Evolutionary conservation across 2,797 vertebrate genomes (phyloP).

Genomic region (Syncerus caffer): DNA sequence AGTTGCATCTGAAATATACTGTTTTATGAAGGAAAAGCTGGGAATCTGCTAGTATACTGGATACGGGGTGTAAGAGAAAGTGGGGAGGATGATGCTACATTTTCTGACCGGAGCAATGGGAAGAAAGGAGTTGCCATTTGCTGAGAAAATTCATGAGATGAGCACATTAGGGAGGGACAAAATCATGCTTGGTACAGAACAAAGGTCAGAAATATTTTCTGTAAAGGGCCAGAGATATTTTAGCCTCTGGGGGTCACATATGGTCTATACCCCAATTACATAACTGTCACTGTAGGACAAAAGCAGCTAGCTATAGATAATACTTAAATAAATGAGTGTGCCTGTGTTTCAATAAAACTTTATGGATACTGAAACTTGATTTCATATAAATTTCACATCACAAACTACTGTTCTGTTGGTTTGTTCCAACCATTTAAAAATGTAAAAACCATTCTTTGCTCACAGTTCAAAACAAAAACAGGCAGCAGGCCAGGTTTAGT

Average conservation of each 20-base stretch:
- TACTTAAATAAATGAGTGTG: background rate
- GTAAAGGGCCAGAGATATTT: background rate
- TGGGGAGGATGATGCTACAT: background rate
- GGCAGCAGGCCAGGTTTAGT: background rate
- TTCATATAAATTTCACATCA: background rate
- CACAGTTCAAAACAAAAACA: background rate
- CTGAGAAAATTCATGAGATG: background rate
- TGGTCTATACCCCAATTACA: background rate
- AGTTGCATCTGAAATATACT: background rate
- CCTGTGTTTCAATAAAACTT: background rate
- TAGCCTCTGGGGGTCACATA: background rate
- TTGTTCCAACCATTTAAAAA: slow-evolving; percentile 1
- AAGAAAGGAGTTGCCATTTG: background rate
- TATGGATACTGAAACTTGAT: background rate
- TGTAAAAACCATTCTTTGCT: background rate
- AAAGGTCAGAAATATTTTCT: background rate
- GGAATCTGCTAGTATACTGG: background rate
- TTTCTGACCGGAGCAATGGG: background rate
- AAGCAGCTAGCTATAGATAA: background rate
- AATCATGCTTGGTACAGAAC: background rate
- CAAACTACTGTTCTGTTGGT: background rate
- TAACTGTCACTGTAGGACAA: background rate
- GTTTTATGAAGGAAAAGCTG: background rate
- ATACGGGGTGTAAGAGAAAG: background rate
- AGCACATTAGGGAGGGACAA: background rate